phyloP scores from a whole-genome alignment of 30 jellyfish, hydroid and myxozoan genomes.

The Aurelia coerulea region DNA sequence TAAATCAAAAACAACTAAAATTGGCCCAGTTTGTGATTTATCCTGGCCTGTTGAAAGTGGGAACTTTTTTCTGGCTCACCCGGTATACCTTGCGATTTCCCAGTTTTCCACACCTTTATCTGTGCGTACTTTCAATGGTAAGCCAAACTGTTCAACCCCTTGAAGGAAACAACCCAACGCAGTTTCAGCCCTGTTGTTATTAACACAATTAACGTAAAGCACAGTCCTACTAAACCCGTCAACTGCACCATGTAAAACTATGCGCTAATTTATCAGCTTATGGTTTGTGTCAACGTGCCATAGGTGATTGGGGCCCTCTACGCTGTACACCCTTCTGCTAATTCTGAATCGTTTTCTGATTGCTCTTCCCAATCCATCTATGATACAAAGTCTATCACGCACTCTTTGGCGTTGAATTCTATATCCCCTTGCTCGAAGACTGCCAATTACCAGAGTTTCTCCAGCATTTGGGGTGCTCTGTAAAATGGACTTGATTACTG shows the following conservation, averaged over 20 bases:
- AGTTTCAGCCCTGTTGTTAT: slow-evolving; percentile 36
- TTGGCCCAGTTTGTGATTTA: no score
- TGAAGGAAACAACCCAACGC: slow-evolving; percentile 23
- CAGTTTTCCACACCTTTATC: no score
- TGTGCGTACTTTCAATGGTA: slow-evolving; percentile 40
- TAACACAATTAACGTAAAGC: slow-evolving; percentile 23
- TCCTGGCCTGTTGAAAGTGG: no score
- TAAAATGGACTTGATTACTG: slow-evolving; percentile 6
- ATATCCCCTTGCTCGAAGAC: slow-evolving; percentile 13
- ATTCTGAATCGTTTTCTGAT: slow-evolving; percentile 3
- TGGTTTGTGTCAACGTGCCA: slow-evolving; percentile 42
- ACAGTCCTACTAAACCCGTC: slow-evolving; percentile 30
- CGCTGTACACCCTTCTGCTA: slow-evolving; percentile 25
- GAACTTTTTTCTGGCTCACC: no score
- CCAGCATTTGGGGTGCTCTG: slow-evolving; percentile 23
- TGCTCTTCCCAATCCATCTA: slow-evolving; percentile 44
- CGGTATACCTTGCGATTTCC: no score
- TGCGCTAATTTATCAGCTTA: slow-evolving; percentile 5
- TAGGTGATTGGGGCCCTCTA: slow-evolving; percentile 1
- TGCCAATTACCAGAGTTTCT: slow-evolving; percentile 15
- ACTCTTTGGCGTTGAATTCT: slow-evolving; percentile 34
- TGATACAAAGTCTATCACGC: slow-evolving; percentile 12
- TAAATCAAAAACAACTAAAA: no score
- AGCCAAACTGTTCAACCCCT: slow-evolving; percentile 36
- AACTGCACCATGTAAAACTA: slow-evolving; percentile 36